Evolutionary conservation across 1,140 invertebrate genomes (phyloP).

Genomic region (Aphelenchoides avenae): DNA sequence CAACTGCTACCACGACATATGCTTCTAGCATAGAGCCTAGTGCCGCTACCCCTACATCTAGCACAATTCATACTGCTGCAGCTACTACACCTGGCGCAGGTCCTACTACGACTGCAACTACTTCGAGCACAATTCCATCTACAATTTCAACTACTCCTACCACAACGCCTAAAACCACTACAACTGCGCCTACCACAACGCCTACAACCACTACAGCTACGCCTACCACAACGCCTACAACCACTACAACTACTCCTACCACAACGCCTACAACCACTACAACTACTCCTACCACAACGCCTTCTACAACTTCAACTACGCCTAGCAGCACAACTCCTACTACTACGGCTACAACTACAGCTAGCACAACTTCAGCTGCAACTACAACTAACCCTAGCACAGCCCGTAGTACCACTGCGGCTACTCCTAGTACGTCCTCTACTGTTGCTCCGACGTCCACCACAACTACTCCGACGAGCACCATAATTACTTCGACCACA

Average conservation of each 20-base stretch:
- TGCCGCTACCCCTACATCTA: neutral
- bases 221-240: neutral
- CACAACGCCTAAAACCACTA: neutral
- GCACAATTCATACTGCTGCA: neutral
- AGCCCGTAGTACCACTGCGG: neutral
- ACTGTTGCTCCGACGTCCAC: neutral
- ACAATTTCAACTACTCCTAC: neutral
- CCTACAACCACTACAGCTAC: neutral
- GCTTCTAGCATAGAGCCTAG: too few species aligned
- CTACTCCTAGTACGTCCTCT: neutral
- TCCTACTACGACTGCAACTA: neutral
- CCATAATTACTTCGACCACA: neutral
- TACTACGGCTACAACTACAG: neutral
- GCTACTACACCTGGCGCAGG: neutral
- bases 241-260: neutral
- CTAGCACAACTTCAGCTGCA: neutral
- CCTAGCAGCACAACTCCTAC: neutral
- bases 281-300: conserved; percentile 3
- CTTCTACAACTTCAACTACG: conserved; percentile 1
- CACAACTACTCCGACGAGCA: neutral
- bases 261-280: neutral
- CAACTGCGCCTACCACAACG: conserved; percentile 2
- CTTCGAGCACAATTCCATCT: neutral
- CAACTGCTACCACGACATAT: neutral
- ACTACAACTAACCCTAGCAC: neutral